Evolutionary conservation across 2,888 invertebrate genomes (phyloP), one percentile per base, ranked within the genome.

Genomic region (Ceraclea dissimilis): DNA sequence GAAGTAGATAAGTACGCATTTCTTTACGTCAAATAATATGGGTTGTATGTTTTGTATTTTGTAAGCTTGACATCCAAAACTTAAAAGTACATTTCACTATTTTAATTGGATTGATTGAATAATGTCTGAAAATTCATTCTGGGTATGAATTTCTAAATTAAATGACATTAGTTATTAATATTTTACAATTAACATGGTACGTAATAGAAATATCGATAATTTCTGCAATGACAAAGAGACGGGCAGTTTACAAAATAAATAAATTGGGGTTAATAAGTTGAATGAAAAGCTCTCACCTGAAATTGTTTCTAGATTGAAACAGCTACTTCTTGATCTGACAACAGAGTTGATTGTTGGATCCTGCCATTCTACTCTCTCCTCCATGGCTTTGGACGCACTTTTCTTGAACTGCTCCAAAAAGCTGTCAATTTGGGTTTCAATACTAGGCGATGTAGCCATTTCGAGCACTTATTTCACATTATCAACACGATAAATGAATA

Each of bases 401-500:
- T 84, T 82, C 70, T 87, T 87, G 70, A 88, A 88, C 70, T 88
- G 88, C 77, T 88, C 88, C 71, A 88, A 74, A 76, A 89, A 88
- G 76, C 84, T 86, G 81, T 89, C 89, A 76, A 89, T 88, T 78
- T 88, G 88, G 67, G 84, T 86, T 77, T 89, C 88, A 71, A 88
- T 84, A 65, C 82, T 87, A 63, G 83, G 82, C 63, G 84, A 83
- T 65, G 85, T 83, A 70, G 74, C 79, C 82, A 83, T 83, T 69
- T 49, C 21, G 43, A 13, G 6, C 2, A 49, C 26, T 33, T 44
- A 18, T 26, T 43, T 54, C 50, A 54, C 54, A 54, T 44, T 17
- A 21, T 44, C 20, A 44, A 26, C n/a, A 26, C 33, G 49, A 54
- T 39, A 31, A 26, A 26, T 43, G 49, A 54, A 54, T 49, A 54